Percentiles rank a stretch among this genome's conserved stretches.
Evolutionary conservation across 1,140 invertebrate species (phyloP).

Genomic region (Listronotus bonariensis): DNA sequence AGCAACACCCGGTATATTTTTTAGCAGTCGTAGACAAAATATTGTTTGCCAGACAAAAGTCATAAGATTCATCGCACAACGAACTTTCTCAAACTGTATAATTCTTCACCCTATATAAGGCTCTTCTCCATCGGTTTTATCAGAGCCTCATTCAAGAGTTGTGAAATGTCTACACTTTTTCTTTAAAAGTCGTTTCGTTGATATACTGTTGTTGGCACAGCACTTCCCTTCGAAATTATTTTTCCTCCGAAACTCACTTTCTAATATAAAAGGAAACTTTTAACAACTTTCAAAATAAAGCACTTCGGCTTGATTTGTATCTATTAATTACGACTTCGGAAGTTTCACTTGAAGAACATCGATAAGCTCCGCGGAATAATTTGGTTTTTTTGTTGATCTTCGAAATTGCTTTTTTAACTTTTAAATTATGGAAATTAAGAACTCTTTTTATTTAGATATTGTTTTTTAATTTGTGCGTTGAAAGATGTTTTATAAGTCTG

Average conservation of each 20-base stretch:
- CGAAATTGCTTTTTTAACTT: too few relatives aligned
- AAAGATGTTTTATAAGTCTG: too few relatives aligned
- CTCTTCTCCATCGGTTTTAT: slow-evolving; percentile 3
- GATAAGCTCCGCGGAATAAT: too few relatives aligned
- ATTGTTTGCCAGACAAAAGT: too few relatives aligned
- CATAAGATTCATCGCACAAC: too few relatives aligned
- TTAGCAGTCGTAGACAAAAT: too few relatives aligned
- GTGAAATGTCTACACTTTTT: slow-evolving; percentile 18
- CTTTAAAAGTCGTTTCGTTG: slow-evolving; percentile 26
- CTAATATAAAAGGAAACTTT: slow-evolving; percentile 33
- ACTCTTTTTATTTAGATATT: too few relatives aligned
- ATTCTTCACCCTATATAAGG: not conserved
- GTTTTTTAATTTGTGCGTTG: too few relatives aligned
- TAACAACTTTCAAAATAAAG: slow-evolving; percentile 35
- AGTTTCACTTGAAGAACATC: slow-evolving; percentile 3
- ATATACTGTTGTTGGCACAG: slow-evolving; percentile 30
- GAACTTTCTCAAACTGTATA: too few relatives aligned
- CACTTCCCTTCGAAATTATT: slow-evolving; percentile 22
- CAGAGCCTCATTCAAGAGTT: slow-evolving; percentile 10
- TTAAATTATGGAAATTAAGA: too few relatives aligned
- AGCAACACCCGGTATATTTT: too few relatives aligned
- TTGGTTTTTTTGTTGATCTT: too few relatives aligned
- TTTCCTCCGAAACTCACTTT: slow-evolving; percentile 29
- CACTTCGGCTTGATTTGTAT: slow-evolving; percentile 30
- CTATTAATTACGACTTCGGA: slow-evolving; percentile 31